phyloP scores from a whole-genome alignment of 2,113 vertebrate species.

The Edolisoma coerulescens region DNA sequence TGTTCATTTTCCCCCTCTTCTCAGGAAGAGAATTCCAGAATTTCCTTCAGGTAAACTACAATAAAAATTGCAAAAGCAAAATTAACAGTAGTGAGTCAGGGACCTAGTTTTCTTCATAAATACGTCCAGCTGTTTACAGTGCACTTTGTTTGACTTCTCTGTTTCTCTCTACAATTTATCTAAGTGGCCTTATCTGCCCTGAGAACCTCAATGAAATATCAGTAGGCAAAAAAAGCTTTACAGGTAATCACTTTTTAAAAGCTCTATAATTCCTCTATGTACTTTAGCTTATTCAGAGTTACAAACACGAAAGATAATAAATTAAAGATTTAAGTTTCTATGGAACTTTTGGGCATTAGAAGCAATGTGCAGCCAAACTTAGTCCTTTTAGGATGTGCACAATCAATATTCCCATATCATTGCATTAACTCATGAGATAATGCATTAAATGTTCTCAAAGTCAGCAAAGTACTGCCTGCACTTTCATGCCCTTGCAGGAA shows the following conservation, averaged over 20 bases:
- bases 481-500: not conserved
- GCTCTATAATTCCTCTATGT: not conserved
- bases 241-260: not conserved
- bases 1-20: not conserved
- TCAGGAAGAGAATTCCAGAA: not conserved
- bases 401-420: conserved; percentile 11
- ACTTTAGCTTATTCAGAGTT: conserved; percentile 2
- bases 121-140: not conserved
- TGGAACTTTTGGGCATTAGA: conserved; percentile 27
- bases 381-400: conserved; percentile 10
- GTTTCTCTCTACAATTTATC: not conserved
- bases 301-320: conserved; percentile 18
- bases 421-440: conserved; percentile 21
- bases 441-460: conserved; percentile 1
- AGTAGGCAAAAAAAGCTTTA: not conserved
- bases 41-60: not conserved
- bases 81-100: not conserved
- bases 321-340: conserved; percentile 32
- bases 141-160: not conserved
- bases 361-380: not conserved
- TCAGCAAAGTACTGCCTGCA: not conserved
- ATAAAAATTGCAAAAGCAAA: not conserved
- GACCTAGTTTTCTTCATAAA: not conserved
- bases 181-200: not conserved
- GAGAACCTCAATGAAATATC: not conserved